Evolutionary conservation across 2,888 invertebrate genomes (phyloP).

Genomic region (Biston stratarius): DNA sequence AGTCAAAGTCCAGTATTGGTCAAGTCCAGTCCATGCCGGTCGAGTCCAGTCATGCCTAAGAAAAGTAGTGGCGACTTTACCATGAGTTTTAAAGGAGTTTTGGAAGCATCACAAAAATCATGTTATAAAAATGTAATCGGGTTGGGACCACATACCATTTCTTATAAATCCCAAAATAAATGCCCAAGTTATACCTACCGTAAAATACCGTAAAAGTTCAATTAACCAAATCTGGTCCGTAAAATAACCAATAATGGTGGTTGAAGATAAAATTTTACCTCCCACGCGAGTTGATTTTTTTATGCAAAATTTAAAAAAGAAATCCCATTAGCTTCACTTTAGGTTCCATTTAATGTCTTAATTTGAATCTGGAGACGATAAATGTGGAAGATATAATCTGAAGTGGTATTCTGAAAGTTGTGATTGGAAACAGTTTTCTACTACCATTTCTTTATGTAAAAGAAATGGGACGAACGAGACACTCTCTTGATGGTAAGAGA

Average conservation of each 20-base stretch:
- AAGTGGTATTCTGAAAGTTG: slow-evolving; percentile 13
- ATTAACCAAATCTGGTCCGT: slow-evolving; percentile 35
- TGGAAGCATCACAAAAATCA: too few species aligned
- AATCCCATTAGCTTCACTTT: slow-evolving; percentile 73
- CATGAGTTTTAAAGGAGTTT: too few species aligned
- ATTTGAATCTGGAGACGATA: slow-evolving; percentile 71
- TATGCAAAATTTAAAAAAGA: slow-evolving; percentile 67
- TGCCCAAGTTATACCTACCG: slow-evolving; percentile 2
- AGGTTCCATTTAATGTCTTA: slow-evolving; percentile 73
- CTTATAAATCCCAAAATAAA: too few species aligned
- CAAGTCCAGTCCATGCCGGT: too few species aligned
- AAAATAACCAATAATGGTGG: slow-evolving; percentile 33
- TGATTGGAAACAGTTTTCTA: neutral
- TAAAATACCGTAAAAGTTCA: slow-evolving; percentile 37
- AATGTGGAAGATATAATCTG: slow-evolving; percentile 44
- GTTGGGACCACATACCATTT: too few species aligned
- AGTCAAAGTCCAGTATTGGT: too few species aligned
- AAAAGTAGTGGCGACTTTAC: too few species aligned
- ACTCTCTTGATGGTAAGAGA: too few species aligned
- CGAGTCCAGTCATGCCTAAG: too few species aligned
- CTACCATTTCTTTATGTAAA: neutral
- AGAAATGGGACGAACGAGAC: too few species aligned
- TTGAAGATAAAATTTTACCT: slow-evolving; percentile 50
- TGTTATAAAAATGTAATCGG: too few species aligned
- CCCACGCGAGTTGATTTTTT: slow-evolving; percentile 53